Conservation (phyloP, 2,888 invertebrate species). For the Microplitis manilae region DNA sequence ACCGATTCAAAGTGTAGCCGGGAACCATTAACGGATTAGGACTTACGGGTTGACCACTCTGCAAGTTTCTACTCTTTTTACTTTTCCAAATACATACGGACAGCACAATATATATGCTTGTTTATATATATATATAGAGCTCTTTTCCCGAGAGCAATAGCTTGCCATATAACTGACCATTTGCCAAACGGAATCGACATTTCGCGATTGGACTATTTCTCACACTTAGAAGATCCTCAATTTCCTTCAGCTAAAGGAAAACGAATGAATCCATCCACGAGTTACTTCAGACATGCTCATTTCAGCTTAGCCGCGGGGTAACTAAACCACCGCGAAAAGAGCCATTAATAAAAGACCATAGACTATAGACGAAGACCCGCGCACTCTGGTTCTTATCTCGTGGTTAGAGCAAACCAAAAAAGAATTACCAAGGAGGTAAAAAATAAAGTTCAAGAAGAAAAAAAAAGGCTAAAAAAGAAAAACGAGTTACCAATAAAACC, state of each 20-base stretch:
- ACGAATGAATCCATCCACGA: slow-evolving; percentile 34
- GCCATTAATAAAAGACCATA: slow-evolving; percentile 6
- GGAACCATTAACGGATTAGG: slow-evolving; percentile 45
- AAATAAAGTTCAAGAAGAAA: neutral
- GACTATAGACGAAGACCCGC: neutral
- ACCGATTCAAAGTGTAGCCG: slow-evolving; percentile 41
- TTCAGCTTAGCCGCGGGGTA: neutral
- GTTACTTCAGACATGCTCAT: slow-evolving; percentile 32
- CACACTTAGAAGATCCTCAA: slow-evolving; percentile 33
- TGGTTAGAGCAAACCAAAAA: neutral
- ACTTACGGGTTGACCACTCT: slow-evolving; percentile 40
- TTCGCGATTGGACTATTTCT: slow-evolving; percentile 42
- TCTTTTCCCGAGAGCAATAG: neutral
- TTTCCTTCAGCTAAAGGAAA: slow-evolving; percentile 13
- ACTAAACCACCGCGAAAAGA: neutral
- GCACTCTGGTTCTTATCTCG: neutral
- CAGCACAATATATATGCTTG: neutral
- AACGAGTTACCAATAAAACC: neutral
- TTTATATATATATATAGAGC: neutral
- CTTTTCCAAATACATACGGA: neutral
- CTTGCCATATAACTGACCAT: slow-evolving; percentile 29
- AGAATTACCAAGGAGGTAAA: neutral
- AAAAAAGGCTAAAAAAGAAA: neutral
- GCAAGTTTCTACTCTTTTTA: neutral
- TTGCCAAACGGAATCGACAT: slow-evolving; percentile 37